Conservation (phyloP, 1,140 invertebrate species). For the Aphis craccivora region DNA sequence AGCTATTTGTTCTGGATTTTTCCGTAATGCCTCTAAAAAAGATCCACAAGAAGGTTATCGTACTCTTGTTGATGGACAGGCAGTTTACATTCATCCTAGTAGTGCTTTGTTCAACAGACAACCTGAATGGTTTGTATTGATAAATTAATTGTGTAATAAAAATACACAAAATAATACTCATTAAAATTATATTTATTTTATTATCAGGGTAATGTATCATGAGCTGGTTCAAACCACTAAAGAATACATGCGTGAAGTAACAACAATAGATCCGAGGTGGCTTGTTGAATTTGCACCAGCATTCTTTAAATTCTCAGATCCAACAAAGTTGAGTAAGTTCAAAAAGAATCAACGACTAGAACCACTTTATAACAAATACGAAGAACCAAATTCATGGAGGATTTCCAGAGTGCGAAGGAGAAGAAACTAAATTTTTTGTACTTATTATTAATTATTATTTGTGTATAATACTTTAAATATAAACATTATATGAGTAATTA, state of each 20-base stretch:
- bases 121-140: slow-evolving; percentile 84
- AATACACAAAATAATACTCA: background rate
- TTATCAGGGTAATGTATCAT: slow-evolving; percentile 93
- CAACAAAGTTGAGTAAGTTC: slow-evolving; percentile 97
- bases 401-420: slow-evolving; percentile 92
- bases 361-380: slow-evolving; percentile 98
- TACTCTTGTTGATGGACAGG: slow-evolving; percentile 96
- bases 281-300: slow-evolving; percentile 98
- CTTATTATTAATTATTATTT: background rate
- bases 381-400: slow-evolving; percentile 98
- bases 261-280: slow-evolving; percentile 99
- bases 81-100: slow-evolving; percentile 99
- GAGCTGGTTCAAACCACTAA: slow-evolving; percentile 99
- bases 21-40: slow-evolving; percentile 98
- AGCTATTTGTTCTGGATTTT: slow-evolving; percentile 98
- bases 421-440: slow-evolving; percentile 73
- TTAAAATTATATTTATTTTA: slow-evolving; percentile 59
- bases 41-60: slow-evolving; percentile 99
- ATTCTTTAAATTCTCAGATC: slow-evolving; percentile 99
- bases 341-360: slow-evolving; percentile 99
- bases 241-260: slow-evolving; percentile 99
- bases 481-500: background rate
- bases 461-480: slow-evolving; percentile 10
- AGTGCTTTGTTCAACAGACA: slow-evolving; percentile 97
- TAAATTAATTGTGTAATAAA: background rate